phyloP scores from a whole-genome alignment of 2,797 vertebrate species.

The Ptychobarbus kaznakovi region DNA sequence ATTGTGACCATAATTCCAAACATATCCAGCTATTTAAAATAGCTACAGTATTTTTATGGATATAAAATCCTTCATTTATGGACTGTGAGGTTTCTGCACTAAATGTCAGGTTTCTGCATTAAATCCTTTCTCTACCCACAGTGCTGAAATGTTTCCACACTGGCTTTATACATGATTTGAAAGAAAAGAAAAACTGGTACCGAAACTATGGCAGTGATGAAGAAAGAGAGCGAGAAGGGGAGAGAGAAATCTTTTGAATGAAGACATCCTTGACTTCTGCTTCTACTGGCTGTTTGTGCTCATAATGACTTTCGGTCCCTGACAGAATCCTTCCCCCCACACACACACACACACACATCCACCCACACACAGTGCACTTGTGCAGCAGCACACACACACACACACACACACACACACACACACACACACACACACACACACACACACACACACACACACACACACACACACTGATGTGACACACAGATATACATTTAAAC shows the following conservation, averaged over 20 bases:
- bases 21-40: neutral
- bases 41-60: neutral
- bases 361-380: slow-evolving; percentile 42
- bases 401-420: slow-evolving; percentile 49
- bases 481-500: slow-evolving; percentile 67
- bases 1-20: neutral
- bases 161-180: neutral
- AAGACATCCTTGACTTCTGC: slow-evolving; percentile 72
- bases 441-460: slow-evolving; percentile 61
- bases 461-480: slow-evolving; percentile 48
- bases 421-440: slow-evolving; percentile 28
- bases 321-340: slow-evolving; percentile 74
- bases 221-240: slow-evolving; percentile 22
- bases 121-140: neutral
- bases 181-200: neutral
- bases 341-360: slow-evolving; percentile 40
- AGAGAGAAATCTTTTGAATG: slow-evolving; percentile 61
- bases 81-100: neutral
- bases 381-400: slow-evolving; percentile 26
- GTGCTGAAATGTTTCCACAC: slow-evolving; percentile 28
- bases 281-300: slow-evolving; percentile 74
- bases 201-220: neutral
- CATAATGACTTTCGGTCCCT: slow-evolving; percentile 74
- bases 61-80: neutral
- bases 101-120: too few relatives aligned